Evolutionary conservation across 2,113 vertebrate genomes (phyloP).

Genomic region (Planiliza haematocheilus): DNA sequence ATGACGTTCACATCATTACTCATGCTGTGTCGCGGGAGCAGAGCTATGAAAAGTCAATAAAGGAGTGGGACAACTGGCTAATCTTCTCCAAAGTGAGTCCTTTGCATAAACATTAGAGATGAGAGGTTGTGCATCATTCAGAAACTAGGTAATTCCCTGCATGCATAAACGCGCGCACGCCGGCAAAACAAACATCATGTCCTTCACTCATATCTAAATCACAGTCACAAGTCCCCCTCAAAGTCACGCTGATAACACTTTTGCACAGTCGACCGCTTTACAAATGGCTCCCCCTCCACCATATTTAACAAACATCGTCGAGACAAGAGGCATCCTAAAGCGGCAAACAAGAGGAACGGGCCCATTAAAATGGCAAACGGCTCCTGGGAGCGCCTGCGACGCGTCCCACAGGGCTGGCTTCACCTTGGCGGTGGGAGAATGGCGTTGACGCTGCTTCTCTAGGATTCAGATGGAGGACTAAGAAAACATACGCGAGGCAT

Average conservation of each 20-base stretch:
- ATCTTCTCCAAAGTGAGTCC: slow-evolving; percentile 43
- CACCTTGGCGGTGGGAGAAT: slow-evolving; percentile 53
- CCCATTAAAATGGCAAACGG: slow-evolving; percentile 60
- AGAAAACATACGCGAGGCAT: slow-evolving; percentile 38
- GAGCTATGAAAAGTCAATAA: slow-evolving; percentile 47
- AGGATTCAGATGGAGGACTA: slow-evolving; percentile 36
- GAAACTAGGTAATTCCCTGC: slow-evolving; percentile 38
- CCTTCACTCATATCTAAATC: slow-evolving; percentile 38
- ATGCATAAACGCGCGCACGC: neutral
- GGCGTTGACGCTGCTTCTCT: slow-evolving; percentile 32
- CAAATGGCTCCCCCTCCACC: slow-evolving; percentile 39
- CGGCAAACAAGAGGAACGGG: slow-evolving; percentile 44
- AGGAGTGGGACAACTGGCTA: slow-evolving; percentile 40
- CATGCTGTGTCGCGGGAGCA: slow-evolving; percentile 21
- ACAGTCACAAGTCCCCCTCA: slow-evolving; percentile 43
- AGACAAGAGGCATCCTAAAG: slow-evolving; percentile 29
- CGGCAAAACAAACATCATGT: slow-evolving; percentile 29
- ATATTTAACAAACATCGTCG: slow-evolving; percentile 57
- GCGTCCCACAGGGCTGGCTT: slow-evolving; percentile 47
- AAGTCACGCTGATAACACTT: slow-evolving; percentile 45
- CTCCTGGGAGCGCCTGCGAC: slow-evolving; percentile 20
- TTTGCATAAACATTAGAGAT: slow-evolving; percentile 44
- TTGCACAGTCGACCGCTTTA: neutral
- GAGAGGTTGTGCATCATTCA: slow-evolving; percentile 41
- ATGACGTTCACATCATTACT: slow-evolving; percentile 46